These are phyloP conservation scores for Diploscapter pachys DNA, from an alignment of 1,140 invertebrate species.

Conservation along the genomic window DNA sequence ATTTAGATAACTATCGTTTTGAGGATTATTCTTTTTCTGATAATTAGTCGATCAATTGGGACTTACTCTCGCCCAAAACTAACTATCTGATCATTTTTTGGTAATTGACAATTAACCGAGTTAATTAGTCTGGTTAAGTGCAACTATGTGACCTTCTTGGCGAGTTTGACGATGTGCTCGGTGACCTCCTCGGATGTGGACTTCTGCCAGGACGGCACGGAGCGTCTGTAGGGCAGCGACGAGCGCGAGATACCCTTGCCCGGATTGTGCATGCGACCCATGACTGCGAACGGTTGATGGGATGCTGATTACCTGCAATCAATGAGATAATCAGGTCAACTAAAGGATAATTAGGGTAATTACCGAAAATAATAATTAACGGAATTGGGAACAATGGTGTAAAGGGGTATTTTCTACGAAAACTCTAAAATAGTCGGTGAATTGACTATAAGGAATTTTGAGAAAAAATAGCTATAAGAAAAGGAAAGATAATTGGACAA, in stretches of 20 bases:
- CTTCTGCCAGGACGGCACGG: conserved; percentile 97
- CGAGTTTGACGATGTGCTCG: conserved; percentile 93
- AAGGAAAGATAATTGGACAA: neutral
- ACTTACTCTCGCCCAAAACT: neutral
- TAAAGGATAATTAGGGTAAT: neutral
- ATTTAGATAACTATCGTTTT: too few species aligned
- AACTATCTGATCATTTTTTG: conserved; percentile 8
- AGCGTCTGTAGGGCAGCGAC: conserved; percentile 91
- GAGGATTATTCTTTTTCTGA: too few species aligned
- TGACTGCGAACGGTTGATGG: conserved; percentile 18
- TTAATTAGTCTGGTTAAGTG: conserved; percentile 11
- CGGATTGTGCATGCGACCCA: conserved; percentile 61
- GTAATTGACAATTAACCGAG: conserved; percentile 6
- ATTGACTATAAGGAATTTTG: neutral
- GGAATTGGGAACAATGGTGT: neutral
- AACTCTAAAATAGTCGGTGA: neutral
- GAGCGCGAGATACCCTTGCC: conserved; percentile 99
- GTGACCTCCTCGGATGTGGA: conserved; percentile 92
- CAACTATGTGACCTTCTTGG: conserved; percentile 72
- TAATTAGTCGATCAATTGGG: too few species aligned
- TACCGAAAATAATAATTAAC: neutral
- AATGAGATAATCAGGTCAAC: neutral
- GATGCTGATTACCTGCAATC: conserved; percentile 29
- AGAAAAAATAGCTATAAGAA: neutral
- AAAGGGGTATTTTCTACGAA: neutral